Evolutionary conservation across 2,797 vertebrate species (phyloP).

Genomic region (Diceros bicornis): DNA sequence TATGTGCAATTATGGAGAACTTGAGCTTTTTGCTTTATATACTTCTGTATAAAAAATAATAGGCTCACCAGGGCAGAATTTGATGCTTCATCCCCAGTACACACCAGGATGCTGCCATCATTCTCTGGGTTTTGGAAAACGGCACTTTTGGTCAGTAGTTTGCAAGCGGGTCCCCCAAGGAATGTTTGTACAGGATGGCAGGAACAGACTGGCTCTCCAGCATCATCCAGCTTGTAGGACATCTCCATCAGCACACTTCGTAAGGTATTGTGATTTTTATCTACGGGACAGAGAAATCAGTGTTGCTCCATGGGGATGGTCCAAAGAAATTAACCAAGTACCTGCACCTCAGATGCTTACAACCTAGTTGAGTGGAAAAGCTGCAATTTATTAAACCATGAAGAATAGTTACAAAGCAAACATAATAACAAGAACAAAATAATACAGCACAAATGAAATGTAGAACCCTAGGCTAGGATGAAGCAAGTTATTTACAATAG

Average conservation of each 20-base stretch:
- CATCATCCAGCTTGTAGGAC: constrained; percentile 90
- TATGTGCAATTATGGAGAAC: background rate
- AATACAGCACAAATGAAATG: background rate
- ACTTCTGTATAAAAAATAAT: background rate
- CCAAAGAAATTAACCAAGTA: constrained; percentile 34
- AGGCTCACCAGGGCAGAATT: constrained; percentile 94
- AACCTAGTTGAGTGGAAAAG: background rate
- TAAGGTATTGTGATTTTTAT: constrained; percentile 92
- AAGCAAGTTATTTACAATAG: background rate
- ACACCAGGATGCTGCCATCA: constrained; percentile 92
- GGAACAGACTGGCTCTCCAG: constrained; percentile 91
- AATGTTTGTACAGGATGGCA: constrained; percentile 95
- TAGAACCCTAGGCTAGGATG: background rate
- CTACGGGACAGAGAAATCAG: constrained; percentile 86
- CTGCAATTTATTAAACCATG: background rate
- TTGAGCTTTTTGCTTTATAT: background rate
- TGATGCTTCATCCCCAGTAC: constrained; percentile 96
- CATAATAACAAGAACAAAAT: background rate
- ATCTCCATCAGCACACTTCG: constrained; percentile 96
- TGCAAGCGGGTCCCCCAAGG: constrained; percentile 94
- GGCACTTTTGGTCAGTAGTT: constrained; percentile 96
- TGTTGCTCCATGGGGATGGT: background rate
- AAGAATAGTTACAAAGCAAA: constrained; percentile 27
- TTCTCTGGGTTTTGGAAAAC: constrained; percentile 94
- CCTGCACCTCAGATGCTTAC: background rate